Conservation (phyloP, 2,113 vertebrate genomes). For the Clarias magur region DNA sequence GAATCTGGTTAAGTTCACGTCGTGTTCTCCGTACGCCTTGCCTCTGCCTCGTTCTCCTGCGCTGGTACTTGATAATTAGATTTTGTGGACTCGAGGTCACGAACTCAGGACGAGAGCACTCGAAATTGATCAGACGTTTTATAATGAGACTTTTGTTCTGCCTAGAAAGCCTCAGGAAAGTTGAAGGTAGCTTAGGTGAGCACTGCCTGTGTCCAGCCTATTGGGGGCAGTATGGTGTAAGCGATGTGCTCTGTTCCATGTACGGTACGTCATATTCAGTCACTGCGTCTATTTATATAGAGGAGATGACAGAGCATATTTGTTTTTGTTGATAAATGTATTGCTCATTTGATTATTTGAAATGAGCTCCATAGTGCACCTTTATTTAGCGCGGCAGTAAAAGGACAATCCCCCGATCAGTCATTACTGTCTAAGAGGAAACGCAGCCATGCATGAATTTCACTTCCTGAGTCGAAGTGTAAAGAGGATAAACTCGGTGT, state of each 20-base stretch:
- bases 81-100: slow-evolving; percentile 30
- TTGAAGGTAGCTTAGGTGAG: background rate
- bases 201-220: background rate
- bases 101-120: slow-evolving; percentile 22
- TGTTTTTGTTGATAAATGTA: slow-evolving; percentile 18
- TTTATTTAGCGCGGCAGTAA: background rate
- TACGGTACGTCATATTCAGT: background rate
- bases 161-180: background rate
- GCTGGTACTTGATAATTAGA: slow-evolving; percentile 32
- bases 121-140: slow-evolving; percentile 13
- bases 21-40: slow-evolving; percentile 6
- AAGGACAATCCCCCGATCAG: slow-evolving; percentile 21
- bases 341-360: slow-evolving; percentile 20
- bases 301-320: slow-evolving; percentile 1
- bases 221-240: slow-evolving; percentile 40
- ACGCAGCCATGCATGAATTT: background rate
- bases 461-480: background rate
- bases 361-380: slow-evolving; percentile 5
- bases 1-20: slow-evolving; percentile 66
- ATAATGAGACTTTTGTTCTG: slow-evolving; percentile 12
- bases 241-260: background rate
- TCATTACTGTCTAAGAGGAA: slow-evolving; percentile 23
- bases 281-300: background rate
- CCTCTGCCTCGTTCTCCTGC: slow-evolving; percentile 17
- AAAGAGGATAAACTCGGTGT: slow-evolving; percentile 10